phyloP scores from a whole-genome alignment of 2,113 vertebrate species.

The Amphiprion percula region DNA sequence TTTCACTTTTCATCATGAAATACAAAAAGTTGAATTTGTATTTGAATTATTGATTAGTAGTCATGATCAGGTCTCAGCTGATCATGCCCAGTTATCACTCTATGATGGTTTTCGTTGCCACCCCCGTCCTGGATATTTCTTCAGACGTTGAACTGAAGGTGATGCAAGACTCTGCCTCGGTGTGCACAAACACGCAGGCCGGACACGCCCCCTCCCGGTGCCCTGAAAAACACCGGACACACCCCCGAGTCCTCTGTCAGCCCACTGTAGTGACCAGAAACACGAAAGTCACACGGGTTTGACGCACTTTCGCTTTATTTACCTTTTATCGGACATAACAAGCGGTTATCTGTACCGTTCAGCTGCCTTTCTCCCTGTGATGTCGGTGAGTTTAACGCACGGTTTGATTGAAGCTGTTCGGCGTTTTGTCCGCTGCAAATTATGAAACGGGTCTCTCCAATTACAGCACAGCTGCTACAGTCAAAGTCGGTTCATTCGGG shows the following conservation, averaged over 20 bases:
- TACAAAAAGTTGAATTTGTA: too few species aligned
- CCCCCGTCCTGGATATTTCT: constrained; percentile 61
- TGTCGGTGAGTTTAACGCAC: constrained; percentile 66
- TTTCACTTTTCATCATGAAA: too few species aligned
- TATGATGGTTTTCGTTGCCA: background rate
- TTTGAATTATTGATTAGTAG: too few species aligned
- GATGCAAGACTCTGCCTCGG: constrained; percentile 68
- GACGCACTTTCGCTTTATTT: background rate
- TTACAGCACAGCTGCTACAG: constrained; percentile 29
- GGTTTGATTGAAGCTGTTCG: background rate
- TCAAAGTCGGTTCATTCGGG: background rate
- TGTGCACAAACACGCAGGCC: constrained; percentile 58
- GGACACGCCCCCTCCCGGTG: constrained; percentile 67
- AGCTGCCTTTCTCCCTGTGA: background rate
- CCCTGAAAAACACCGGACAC: constrained; percentile 47
- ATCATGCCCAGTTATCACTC: constrained; percentile 3
- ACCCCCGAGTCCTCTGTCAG: background rate
- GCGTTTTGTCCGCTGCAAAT: background rate
- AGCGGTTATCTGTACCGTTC: background rate
- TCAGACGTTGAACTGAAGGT: constrained; percentile 69
- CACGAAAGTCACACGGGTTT: background rate
- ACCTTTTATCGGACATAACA: background rate
- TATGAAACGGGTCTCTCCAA: constrained; percentile 38
- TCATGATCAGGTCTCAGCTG: background rate
- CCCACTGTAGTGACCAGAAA: background rate